These are phyloP conservation scores for Pachyuromys duprasi DNA, from an alignment of 2,797 vertebrate species.

Conservation along the genomic window DNA sequence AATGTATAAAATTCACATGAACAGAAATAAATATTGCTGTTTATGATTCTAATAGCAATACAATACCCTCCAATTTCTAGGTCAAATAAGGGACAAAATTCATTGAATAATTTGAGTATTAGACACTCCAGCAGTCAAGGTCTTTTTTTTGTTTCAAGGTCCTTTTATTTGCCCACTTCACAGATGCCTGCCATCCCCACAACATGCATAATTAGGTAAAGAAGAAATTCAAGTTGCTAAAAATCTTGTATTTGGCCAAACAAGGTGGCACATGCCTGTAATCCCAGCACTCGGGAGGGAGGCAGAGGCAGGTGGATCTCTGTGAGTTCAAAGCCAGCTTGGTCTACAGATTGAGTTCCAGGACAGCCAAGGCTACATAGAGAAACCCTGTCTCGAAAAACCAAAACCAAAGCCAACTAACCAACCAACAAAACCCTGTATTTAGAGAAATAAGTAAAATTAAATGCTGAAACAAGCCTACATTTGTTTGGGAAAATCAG, in stretches of 20 bases:
- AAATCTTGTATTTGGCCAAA: neutral
- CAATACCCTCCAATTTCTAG: neutral
- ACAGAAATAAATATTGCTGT: slow-evolving; percentile 30
- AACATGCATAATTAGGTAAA: neutral
- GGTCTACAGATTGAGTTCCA: no score
- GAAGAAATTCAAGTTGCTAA: slow-evolving; percentile 38
- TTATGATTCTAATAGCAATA: slow-evolving; percentile 49
- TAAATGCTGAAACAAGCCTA: slow-evolving; percentile 52
- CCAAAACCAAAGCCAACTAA: no score
- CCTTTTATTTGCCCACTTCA: slow-evolving; percentile 46
- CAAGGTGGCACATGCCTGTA: no score
- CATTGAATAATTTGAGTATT: slow-evolving; percentile 8
- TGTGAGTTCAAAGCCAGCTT: no score
- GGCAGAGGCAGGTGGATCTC: no score
- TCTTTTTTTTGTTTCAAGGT: slow-evolving; percentile 1
- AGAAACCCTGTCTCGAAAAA: no score
- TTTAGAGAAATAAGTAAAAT: slow-evolving; percentile 52
- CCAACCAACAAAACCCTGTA: neutral
- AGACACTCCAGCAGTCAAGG: neutral
- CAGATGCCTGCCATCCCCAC: neutral
- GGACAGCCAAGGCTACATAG: no score
- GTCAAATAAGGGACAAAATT: slow-evolving; percentile 56
- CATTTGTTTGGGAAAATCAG: slow-evolving; percentile 29
- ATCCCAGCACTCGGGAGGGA: no score
- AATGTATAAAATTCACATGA: slow-evolving; percentile 52